Conservation (phyloP, 2,797 vertebrate species). For the Rhynchotus rufescens region DNA sequence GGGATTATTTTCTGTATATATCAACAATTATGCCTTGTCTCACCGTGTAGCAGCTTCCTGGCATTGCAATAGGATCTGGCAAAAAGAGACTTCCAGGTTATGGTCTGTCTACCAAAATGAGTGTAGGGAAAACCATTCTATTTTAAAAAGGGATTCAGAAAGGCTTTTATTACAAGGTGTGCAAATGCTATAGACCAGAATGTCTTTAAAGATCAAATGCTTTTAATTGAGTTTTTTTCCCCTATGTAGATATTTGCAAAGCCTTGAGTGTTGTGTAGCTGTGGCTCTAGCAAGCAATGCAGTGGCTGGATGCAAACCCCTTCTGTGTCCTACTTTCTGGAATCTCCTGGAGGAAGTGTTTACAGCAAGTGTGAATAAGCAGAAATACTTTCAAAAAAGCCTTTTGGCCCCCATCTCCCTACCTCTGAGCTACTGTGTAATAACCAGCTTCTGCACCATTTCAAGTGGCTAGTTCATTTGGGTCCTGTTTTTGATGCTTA, state of each 20-base stretch:
- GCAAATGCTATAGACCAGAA: neutral
- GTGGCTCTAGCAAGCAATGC: conserved; percentile 25
- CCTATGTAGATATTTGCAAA: conserved; percentile 6
- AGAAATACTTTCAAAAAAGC: conserved; percentile 24
- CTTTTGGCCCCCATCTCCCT: neutral
- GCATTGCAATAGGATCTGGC: neutral
- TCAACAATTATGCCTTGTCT: neutral
- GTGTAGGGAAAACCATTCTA: neutral
- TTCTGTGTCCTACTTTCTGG: conserved; percentile 64
- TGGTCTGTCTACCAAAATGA: neutral
- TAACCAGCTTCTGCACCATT: neutral
- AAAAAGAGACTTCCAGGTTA: neutral
- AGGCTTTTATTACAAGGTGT: conserved; percentile 11
- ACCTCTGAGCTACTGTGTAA: neutral
- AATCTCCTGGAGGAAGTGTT: conserved; percentile 60
- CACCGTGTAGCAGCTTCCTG: neutral
- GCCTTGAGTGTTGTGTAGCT: conserved; percentile 1
- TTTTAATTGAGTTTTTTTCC: conserved; percentile 23
- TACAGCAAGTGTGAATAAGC: conserved; percentile 67
- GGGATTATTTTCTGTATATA: neutral
- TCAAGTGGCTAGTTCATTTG: neutral
- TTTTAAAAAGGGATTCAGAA: neutral
- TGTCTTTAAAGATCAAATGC: conserved; percentile 34
- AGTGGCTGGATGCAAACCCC: conserved; percentile 44
- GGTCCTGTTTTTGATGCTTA: neutral